Conservation (phyloP, 2,113 vertebrate species). For the Toxotes chatareus region DNA sequence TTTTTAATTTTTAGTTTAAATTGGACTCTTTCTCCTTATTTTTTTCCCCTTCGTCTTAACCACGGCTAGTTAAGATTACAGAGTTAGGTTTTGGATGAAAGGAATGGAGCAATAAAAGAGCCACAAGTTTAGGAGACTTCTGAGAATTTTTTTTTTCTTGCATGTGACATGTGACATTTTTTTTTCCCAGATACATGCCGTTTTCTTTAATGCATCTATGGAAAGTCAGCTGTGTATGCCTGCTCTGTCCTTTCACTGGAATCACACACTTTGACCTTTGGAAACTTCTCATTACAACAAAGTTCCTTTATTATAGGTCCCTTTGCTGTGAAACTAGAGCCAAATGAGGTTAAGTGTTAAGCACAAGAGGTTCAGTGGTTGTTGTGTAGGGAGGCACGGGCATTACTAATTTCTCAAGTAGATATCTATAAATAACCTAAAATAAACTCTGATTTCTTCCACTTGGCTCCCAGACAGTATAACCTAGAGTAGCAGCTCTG, state of each 20-base stretch:
- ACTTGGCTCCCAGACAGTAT: constrained; percentile 34
- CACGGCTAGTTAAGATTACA: constrained; percentile 28
- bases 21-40: background rate
- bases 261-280: constrained; percentile 6
- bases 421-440: constrained; percentile 54
- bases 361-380: constrained; percentile 3
- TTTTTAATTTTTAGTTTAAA: background rate
- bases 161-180: background rate
- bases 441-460: constrained; percentile 38
- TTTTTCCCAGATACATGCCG: background rate
- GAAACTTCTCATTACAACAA: constrained; percentile 16
- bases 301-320: background rate
- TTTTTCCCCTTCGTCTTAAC: background rate
- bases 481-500: constrained; percentile 29
- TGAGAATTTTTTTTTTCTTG: background rate
- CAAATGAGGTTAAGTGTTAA: constrained; percentile 23
- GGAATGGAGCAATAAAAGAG: constrained; percentile 26
- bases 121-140: constrained; percentile 32
- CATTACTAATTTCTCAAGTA: constrained; percentile 45
- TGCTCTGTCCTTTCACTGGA: background rate
- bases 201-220: background rate
- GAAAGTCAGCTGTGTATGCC: background rate
- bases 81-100: constrained; percentile 20
- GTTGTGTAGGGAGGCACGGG: constrained; percentile 6
- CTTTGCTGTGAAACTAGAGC: constrained; percentile 1